Evolutionary conservation across 2,888 invertebrate species (phyloP), one percentile per base, ranked within the genome.

Genomic region (Euspilapteryx auroguttella): DNA sequence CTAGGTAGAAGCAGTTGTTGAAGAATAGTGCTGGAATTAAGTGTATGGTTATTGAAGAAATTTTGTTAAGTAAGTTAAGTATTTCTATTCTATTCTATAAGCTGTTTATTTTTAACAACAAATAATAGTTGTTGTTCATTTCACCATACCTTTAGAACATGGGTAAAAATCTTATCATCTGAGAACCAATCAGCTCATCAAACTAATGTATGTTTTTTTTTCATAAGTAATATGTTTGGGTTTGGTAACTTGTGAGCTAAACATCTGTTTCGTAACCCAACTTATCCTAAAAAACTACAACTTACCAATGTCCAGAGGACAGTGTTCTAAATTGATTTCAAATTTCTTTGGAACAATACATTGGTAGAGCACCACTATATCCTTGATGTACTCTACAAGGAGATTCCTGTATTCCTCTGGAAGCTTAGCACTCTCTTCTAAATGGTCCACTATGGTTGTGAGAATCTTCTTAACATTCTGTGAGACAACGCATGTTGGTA

Each of bases 1-100:
- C 65, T 23, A 77, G 37, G 44, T 75, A 77, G 48, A 64, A 73
- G 39, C 77, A 75, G 45, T 77, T 77, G 46, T 77, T 77, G 59
- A 77, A 77, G 45, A 71, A 77, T 30, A 77, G 36, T 12, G 69
- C 77, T 77, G 54, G 12, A 47, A 59, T 36, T 11, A 1, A 33
- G n/a, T 7, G 9, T 15, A 14, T 23, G 10, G 11, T 21, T 14
- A n/a, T 24, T 8, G 14, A 29, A n/a, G n/a, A n/a, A n/a, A n/a
- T n/a, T n/a, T n/a, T n/a, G n/a, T n/a, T n/a, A n/a, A n/a, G n/a
- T n/a, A n/a, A n/a, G n/a, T n/a, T n/a, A n/a, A n/a, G n/a, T n/a
- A n/a, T n/a, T n/a, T n/a, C n/a, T n/a, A n/a, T n/a, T n/a, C n/a
- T n/a, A n/a, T n/a, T n/a, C n/a, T n/a, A n/a, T n/a, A n/a, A n/a